Evolutionary conservation across 2,113 vertebrate species (phyloP).

Genomic region (Noctilio leporinus): DNA sequence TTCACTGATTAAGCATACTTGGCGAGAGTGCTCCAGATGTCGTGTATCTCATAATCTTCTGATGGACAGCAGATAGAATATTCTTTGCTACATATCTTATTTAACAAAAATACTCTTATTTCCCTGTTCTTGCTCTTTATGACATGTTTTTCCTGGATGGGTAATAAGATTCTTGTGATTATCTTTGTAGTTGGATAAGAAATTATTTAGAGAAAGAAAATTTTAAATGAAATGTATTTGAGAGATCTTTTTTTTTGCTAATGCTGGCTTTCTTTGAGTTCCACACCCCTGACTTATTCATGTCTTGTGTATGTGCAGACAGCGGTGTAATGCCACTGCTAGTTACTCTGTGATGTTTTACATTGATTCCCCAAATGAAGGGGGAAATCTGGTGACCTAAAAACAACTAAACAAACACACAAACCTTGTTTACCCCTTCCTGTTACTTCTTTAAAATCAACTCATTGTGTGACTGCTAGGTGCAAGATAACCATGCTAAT

Average conservation of each 20-base stretch:
- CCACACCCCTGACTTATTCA: background rate
- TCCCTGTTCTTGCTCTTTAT: background rate
- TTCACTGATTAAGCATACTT: conserved; percentile 37
- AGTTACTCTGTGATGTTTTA: background rate
- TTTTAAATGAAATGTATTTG: background rate
- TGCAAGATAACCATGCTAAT: background rate
- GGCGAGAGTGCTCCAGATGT: background rate
- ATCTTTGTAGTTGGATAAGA: background rate
- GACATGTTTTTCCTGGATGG: background rate
- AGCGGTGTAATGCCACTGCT: background rate
- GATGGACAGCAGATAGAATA: background rate
- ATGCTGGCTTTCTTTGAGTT: background rate
- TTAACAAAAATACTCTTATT: background rate
- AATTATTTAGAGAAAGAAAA: background rate
- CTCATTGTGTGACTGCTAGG: background rate
- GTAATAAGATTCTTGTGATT: background rate
- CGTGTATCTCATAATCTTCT: background rate
- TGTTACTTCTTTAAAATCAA: background rate
- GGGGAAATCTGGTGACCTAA: background rate
- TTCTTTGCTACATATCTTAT: conserved; percentile 3
- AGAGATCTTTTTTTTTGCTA: background rate
- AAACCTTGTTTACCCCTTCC: background rate
- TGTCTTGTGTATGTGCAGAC: background rate
- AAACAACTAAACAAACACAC: background rate
- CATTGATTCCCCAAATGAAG: background rate